phyloP scores from a whole-genome alignment of 2,797 vertebrate genomes.

The Acrocephalus scirpaceus region DNA sequence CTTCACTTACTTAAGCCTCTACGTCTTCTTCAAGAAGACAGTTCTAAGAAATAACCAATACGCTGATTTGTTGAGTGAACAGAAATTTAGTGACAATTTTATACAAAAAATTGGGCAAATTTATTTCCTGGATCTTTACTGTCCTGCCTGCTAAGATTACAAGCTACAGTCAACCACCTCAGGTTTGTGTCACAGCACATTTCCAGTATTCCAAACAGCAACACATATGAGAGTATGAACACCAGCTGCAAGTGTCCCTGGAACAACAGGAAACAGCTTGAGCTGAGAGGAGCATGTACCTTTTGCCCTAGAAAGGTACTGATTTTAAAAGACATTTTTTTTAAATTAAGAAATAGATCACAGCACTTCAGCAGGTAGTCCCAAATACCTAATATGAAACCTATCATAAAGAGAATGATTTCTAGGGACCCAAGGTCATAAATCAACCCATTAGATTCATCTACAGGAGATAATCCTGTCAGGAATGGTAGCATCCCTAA shows the following conservation, averaged over 20 bases:
- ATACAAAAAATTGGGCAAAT: neutral
- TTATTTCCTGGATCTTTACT: neutral
- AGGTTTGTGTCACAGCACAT: neutral
- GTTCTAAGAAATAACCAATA: neutral
- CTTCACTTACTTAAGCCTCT: neutral
- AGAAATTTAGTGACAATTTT: neutral
- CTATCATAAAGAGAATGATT: neutral
- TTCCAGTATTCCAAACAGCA: neutral
- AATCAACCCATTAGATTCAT: neutral
- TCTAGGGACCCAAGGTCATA: neutral
- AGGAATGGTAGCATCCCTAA: neutral
- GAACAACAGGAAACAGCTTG: neutral
- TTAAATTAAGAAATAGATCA: neutral
- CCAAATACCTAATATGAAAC: neutral
- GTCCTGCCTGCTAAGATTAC: neutral
- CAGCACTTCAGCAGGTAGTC: neutral
- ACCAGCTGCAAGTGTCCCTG: neutral
- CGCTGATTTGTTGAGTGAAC: accelerated
- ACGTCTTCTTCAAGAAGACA: neutral
- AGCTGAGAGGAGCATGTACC: neutral
- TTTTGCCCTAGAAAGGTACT: neutral
- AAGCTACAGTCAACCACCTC: neutral
- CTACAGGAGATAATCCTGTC: neutral
- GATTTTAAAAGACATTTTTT: neutral
- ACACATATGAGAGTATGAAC: neutral